Evolutionary conservation across 2,797 vertebrate genomes (phyloP).

Genomic region (Propithecus perrieri): DNA sequence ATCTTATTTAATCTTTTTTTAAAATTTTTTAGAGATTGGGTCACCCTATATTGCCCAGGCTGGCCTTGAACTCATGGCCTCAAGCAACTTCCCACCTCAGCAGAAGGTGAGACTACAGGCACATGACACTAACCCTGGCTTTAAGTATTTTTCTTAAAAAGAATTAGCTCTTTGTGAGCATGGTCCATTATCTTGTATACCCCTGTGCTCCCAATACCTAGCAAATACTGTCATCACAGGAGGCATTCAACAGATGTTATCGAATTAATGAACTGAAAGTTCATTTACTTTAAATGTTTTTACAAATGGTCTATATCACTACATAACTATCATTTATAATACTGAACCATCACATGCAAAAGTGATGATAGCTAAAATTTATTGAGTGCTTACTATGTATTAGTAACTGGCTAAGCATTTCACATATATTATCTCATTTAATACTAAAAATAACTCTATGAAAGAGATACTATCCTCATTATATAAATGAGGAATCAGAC

Average conservation of each 20-base stretch:
- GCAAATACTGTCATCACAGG: neutral
- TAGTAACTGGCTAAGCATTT: neutral
- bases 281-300: neutral
- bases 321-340: neutral
- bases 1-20: neutral
- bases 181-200: neutral
- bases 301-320: neutral
- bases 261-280: neutral
- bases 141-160: neutral
- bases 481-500: neutral
- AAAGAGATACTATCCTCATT: neutral
- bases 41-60: neutral
- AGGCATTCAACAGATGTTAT: neutral
- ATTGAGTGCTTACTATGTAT: neutral
- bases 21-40: neutral
- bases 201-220: neutral
- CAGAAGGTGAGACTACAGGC: neutral
- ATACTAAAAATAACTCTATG: neutral
- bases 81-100: neutral
- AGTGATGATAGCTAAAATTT: neutral
- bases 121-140: neutral
- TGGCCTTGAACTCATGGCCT: neutral
- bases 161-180: neutral
- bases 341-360: neutral
- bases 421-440: neutral